Percentiles rank a stretch among this genome's conserved stretches.
Evolutionary conservation across 2,797 vertebrate genomes (phyloP).

Genomic region (Clamator glandarius): DNA sequence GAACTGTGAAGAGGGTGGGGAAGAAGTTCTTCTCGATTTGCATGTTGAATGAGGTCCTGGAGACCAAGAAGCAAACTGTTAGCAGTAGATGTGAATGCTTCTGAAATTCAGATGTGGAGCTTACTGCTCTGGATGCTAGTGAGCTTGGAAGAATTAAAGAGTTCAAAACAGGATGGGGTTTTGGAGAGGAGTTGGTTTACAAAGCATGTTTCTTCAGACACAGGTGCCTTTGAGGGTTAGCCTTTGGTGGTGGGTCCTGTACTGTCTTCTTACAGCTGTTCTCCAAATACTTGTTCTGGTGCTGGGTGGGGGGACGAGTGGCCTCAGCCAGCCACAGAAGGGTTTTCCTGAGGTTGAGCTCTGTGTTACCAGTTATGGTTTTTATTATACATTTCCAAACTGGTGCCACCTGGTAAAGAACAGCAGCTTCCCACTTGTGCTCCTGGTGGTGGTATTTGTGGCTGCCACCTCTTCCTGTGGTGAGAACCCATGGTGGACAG

Average conservation of each 20-base stretch:
- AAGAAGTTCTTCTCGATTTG: not conserved
- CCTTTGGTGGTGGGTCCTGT: not conserved
- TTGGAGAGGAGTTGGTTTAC: not conserved
- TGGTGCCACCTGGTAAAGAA: not conserved
- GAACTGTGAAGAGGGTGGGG: not conserved
- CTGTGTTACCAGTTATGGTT: not conserved
- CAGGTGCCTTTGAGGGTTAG: not conserved
- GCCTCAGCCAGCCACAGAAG: not conserved
- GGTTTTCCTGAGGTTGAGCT: not conserved
- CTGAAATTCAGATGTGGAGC: not conserved
- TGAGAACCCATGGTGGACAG: not conserved
- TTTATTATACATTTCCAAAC: not conserved
- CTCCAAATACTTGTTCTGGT: not conserved
- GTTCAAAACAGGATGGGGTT: not conserved
- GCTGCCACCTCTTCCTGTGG: not conserved
- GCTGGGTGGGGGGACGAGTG: not conserved
- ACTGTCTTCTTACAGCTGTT: not conserved
- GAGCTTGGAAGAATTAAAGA: not conserved
- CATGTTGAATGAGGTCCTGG: not conserved
- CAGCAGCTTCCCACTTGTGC: not conserved
- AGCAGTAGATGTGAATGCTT: not conserved
- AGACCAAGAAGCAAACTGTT: fast-evolving
- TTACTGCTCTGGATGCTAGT: not conserved
- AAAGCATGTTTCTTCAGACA: not conserved
- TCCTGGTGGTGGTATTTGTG: not conserved